These are phyloP conservation scores for Panagrolaimus sp. DNA, from an alignment of 1,140 invertebrate genomes.

Conservation along the genomic window DNA sequence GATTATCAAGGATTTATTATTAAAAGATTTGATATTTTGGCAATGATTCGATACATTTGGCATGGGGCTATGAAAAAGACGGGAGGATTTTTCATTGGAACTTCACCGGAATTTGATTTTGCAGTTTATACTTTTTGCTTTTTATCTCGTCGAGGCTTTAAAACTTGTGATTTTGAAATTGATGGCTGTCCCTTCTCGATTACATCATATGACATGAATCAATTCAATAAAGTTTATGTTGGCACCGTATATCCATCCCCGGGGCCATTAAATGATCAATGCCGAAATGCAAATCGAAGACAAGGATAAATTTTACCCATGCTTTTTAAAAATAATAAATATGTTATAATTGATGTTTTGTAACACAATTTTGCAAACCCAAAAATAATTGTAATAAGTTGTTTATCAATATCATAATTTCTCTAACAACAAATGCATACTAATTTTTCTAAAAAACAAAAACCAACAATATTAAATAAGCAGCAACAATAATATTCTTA, in stretches of 20 bases:
- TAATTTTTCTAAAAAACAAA: too few relatives aligned
- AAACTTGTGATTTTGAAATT: constrained; percentile 32
- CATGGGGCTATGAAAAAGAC: constrained; percentile 72
- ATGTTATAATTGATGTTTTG: too few relatives aligned
- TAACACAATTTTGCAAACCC: too few relatives aligned
- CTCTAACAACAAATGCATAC: too few relatives aligned
- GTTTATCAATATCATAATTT: background rate
- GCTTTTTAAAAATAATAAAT: too few relatives aligned
- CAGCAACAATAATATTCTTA: background rate
- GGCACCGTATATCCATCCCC: constrained; percentile 23
- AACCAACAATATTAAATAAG: constrained; percentile 3
- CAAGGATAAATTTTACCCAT: constrained; percentile 7
- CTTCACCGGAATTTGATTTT: constrained; percentile 84
- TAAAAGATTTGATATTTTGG: constrained; percentile 28
- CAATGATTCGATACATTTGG: constrained; percentile 68
- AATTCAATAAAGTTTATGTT: constrained; percentile 31
- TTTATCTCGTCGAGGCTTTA: constrained; percentile 65
- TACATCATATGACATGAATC: constrained; percentile 27
- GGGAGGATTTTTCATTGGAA: constrained; percentile 77
- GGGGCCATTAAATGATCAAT: constrained; percentile 21
- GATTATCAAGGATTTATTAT: constrained; percentile 71
- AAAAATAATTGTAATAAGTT: background rate
- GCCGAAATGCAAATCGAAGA: constrained; percentile 7
- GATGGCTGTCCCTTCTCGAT: constrained; percentile 34
- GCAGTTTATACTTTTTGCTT: constrained; percentile 81